Percentiles rank a stretch among this genome's conserved stretches.
phyloP scores from a whole-genome alignment of 2,797 vertebrate species.

The Enteromius argenteus region DNA sequence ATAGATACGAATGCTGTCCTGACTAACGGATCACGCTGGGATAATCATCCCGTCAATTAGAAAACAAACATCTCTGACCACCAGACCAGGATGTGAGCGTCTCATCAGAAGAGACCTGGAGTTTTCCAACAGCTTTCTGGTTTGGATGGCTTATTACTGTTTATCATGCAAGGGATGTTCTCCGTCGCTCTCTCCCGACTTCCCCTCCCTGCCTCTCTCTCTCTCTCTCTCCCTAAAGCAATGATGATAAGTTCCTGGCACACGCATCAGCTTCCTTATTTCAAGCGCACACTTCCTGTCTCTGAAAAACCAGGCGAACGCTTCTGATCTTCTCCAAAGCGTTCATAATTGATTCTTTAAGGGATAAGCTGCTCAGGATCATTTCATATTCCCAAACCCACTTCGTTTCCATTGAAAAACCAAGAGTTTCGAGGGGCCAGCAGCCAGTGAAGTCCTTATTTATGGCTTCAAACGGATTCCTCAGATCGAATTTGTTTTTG shows the following conservation, averaged over 20 bases:
- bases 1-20: neutral
- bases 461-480: constrained; percentile 28
- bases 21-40: neutral
- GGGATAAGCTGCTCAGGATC: constrained; percentile 63
- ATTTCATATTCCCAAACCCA: constrained; percentile 42
- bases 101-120: neutral
- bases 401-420: constrained; percentile 13
- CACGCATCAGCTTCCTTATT: constrained; percentile 20
- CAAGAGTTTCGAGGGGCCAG: constrained; percentile 23
- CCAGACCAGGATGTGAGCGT: neutral
- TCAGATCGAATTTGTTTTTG: constrained; percentile 15
- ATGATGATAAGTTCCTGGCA: constrained; percentile 32
- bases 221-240: constrained; percentile 6
- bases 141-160: neutral
- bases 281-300: constrained; percentile 38
- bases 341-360: constrained; percentile 77
- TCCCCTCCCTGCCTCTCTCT: neutral
- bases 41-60: neutral
- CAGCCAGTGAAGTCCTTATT: constrained; percentile 9
- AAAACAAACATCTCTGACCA: constrained; percentile 7
- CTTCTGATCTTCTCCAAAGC: constrained; percentile 72
- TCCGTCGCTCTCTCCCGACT: neutral
- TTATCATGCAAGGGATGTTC: constrained; percentile 24
- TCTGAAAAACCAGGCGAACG: constrained; percentile 56
- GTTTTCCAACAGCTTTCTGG: neutral